A percentile compares a stretch with the other conserved stretches of the same genome.
Evolutionary conservation across 2,888 invertebrate species (phyloP).

Genomic region (Polydrusus pterygomalis): DNA sequence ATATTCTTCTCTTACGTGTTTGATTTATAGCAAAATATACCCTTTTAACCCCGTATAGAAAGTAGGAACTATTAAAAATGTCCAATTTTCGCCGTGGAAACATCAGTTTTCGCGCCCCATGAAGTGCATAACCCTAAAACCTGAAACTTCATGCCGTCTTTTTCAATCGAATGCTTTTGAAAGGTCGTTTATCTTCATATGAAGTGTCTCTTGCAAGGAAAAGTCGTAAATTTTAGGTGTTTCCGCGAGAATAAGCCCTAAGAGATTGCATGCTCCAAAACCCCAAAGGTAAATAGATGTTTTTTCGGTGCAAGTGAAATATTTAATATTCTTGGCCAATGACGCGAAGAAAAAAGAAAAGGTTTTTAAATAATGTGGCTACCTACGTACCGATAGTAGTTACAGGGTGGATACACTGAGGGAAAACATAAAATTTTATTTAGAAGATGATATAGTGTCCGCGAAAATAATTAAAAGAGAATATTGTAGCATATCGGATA

Average conservation of each 20-base stretch:
- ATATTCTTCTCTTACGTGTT: too few relatives aligned
- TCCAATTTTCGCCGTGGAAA: constrained; percentile 17
- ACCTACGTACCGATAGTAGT: too few relatives aligned
- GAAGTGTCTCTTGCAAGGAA: constrained; percentile 56
- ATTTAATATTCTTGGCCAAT: constrained; percentile 45
- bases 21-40: too few relatives aligned
- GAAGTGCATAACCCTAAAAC: constrained; percentile 29
- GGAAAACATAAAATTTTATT: too few relatives aligned
- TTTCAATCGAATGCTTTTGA: constrained; percentile 57
- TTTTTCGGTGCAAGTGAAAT: constrained; percentile 52
- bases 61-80: background rate
- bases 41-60: background rate
- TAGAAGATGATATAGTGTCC: too few relatives aligned
- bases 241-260: constrained; percentile 55
- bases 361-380: too few relatives aligned
- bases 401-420: too few relatives aligned
- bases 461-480: too few relatives aligned
- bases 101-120: constrained; percentile 28
- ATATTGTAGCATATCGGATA: too few relatives aligned
- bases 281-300: constrained; percentile 54
- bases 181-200: constrained; percentile 58
- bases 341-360: too few relatives aligned
- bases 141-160: constrained; percentile 41
- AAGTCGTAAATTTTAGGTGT: constrained; percentile 55
- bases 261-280: constrained; percentile 47